These are phyloP conservation scores for Lamproptera curius DNA, from an alignment of 2,888 invertebrate genomes.

Conservation along the genomic window DNA sequence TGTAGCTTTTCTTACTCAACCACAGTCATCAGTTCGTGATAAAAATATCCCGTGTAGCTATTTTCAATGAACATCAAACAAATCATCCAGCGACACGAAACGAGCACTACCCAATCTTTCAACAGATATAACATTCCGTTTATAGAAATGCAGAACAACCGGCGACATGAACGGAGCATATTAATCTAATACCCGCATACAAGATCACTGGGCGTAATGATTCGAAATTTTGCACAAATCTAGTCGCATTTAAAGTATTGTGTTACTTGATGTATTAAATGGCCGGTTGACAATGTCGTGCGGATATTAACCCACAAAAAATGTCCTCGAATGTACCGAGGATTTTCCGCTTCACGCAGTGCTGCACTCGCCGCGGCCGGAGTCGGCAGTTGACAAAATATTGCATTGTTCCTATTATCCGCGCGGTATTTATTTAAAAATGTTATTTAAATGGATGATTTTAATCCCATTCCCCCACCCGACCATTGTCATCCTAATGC, in stretches of 20 bases:
- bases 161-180: slow-evolving; percentile 33
- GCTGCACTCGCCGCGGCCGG: slow-evolving; percentile 68
- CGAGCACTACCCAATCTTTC: neutral
- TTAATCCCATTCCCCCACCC: slow-evolving; percentile 69
- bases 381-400: slow-evolving; percentile 78
- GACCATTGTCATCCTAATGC: slow-evolving; percentile 65
- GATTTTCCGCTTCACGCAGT: slow-evolving; percentile 78
- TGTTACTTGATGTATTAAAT: slow-evolving; percentile 76
- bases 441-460: slow-evolving; percentile 78
- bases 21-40: too few relatives aligned
- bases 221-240: slow-evolving; percentile 78
- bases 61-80: too few relatives aligned
- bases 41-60: too few relatives aligned
- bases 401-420: slow-evolving; percentile 78
- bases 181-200: slow-evolving; percentile 69
- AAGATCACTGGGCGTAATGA: slow-evolving; percentile 66
- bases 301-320: slow-evolving; percentile 78
- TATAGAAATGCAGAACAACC: neutral
- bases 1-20: too few relatives aligned
- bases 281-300: slow-evolving; percentile 76
- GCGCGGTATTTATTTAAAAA: slow-evolving; percentile 75
- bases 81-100: too few relatives aligned
- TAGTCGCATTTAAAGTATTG: slow-evolving; percentile 76
- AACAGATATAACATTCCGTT: neutral
- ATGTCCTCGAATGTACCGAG: slow-evolving; percentile 76